Evolutionary conservation across 2,113 vertebrate genomes (phyloP).

Genomic region (Setophaga coronata): DNA sequence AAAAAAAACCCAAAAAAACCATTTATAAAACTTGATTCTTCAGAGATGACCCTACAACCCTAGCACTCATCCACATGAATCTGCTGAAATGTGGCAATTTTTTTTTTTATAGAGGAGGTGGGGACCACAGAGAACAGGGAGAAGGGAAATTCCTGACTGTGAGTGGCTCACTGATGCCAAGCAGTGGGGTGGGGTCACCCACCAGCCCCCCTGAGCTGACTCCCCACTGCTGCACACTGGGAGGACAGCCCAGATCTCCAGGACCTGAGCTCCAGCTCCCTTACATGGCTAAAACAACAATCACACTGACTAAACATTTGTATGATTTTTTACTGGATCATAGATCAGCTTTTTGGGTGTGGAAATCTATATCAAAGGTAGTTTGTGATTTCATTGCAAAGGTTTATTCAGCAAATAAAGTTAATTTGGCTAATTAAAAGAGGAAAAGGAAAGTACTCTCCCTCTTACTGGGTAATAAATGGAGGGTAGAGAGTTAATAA

Average conservation of each 20-base stretch:
- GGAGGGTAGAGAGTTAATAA: neutral
- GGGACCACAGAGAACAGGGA: neutral
- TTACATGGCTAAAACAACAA: neutral
- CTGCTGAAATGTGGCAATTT: neutral
- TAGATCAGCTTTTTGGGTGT: neutral
- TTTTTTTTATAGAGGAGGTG: neutral
- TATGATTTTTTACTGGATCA: neutral
- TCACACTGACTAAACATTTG: neutral
- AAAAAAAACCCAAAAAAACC: neutral
- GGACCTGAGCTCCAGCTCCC: neutral
- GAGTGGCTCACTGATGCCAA: neutral
- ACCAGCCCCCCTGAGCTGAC: neutral
- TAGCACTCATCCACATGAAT: neutral
- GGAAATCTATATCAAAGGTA: neutral
- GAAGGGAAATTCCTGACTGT: neutral
- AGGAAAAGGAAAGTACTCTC: neutral
- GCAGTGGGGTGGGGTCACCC: neutral
- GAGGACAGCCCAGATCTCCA: neutral
- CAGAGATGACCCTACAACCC: neutral
- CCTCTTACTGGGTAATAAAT: neutral
- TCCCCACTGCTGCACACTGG: neutral
- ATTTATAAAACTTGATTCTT: neutral
- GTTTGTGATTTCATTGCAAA: neutral
- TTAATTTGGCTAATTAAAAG: neutral
- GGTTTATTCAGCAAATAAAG: neutral